These are phyloP conservation scores for Mixornis gularis DNA, from an alignment of 2,113 vertebrate genomes.

Conservation along the genomic window DNA sequence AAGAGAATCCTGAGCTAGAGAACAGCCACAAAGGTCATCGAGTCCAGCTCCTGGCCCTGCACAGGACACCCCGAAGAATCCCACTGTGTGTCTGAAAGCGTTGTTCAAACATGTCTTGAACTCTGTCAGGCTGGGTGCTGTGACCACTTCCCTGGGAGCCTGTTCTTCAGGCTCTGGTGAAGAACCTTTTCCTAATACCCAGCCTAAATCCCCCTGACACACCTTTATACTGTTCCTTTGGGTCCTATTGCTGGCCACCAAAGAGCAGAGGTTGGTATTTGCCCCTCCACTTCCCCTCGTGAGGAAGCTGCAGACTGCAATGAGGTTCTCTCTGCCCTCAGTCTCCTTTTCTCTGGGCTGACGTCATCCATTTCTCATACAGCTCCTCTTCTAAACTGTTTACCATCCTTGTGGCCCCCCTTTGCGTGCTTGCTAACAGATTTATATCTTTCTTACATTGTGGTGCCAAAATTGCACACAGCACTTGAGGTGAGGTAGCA, in stretches of 20 bases:
- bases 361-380: not conserved
- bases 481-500: not conserved
- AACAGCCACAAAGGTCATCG: accelerated
- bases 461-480: not conserved
- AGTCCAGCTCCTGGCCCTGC: not conserved
- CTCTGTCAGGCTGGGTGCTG: not conserved
- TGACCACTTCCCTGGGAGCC: not conserved
- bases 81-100: not conserved
- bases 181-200: not conserved
- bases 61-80: not conserved
- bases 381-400: not conserved
- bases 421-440: not conserved
- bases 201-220: not conserved
- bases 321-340: not conserved
- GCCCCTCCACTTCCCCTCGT: accelerated
- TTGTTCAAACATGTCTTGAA: not conserved
- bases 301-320: not conserved
- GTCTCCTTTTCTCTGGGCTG: not conserved
- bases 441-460: not conserved
- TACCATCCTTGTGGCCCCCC: not conserved
- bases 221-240: not conserved
- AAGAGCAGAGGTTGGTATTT: not conserved
- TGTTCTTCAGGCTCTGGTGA: not conserved
- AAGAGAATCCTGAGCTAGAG: not conserved
- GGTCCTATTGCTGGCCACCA: not conserved